A percentile compares a stretch with the other conserved stretches of the same genome.
Conservation (phyloP, 2,888 invertebrate species). For the Cantharis flavilabris region DNA sequence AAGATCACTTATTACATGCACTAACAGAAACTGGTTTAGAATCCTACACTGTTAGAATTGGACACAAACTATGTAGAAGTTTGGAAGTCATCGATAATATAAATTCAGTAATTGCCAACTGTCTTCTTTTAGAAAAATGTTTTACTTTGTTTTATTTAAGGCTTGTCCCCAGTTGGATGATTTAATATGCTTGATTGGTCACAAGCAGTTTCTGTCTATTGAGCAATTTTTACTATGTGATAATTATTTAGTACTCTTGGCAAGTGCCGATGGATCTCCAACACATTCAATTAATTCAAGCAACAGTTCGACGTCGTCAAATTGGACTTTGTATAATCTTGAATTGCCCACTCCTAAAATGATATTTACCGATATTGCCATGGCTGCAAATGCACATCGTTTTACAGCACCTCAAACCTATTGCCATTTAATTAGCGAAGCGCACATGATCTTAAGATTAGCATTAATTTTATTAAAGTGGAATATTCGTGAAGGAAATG, state of each 20-base stretch:
- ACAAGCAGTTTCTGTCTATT: slow-evolving; percentile 70
- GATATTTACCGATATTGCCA: slow-evolving; percentile 71
- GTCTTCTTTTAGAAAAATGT: neutral
- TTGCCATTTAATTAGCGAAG: slow-evolving; percentile 73
- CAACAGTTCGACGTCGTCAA: slow-evolving; percentile 52
- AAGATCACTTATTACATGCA: slow-evolving; percentile 72
- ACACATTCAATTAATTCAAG: slow-evolving; percentile 54
- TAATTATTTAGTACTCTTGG: slow-evolving; percentile 60
- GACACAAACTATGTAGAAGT: slow-evolving; percentile 63
- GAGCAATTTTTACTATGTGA: slow-evolving; percentile 59
- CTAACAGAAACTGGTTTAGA: slow-evolving; percentile 77
- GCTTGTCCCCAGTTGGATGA: slow-evolving; percentile 63
- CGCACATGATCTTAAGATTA: slow-evolving; percentile 68
- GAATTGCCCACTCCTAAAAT: slow-evolving; percentile 67
- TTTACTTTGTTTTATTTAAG: slow-evolving; percentile 41
- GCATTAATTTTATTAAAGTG: slow-evolving; percentile 53
- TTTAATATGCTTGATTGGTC: slow-evolving; percentile 68
- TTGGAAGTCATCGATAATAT: slow-evolving; percentile 56
- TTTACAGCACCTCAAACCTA: slow-evolving; percentile 70
- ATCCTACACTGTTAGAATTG: slow-evolving; percentile 71
- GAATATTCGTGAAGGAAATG: slow-evolving; percentile 48
- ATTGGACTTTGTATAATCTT: slow-evolving; percentile 76
- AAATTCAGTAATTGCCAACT: slow-evolving; percentile 48
- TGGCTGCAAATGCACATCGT: slow-evolving; percentile 68
- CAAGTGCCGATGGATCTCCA: slow-evolving; percentile 63